These are phyloP conservation scores for Hyperoplus lanceolatus DNA, from an alignment of 2,797 vertebrate genomes.

Conservation along the genomic window DNA sequence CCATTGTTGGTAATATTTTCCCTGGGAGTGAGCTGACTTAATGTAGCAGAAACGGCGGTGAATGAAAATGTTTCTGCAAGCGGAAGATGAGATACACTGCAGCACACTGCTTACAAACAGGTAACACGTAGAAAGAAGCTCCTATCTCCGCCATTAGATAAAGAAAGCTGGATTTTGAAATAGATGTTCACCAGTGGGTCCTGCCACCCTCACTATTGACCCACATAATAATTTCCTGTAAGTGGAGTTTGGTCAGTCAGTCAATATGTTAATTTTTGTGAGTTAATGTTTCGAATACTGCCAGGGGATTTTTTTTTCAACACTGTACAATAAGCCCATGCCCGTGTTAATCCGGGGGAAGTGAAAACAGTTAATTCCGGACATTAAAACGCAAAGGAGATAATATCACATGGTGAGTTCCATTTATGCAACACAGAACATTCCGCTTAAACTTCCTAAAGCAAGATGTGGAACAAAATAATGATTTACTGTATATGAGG, in stretches of 20 bases:
- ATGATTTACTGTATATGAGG: neutral
- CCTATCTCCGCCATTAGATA: slow-evolving; percentile 8
- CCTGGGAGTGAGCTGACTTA: slow-evolving; percentile 29
- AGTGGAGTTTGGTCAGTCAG: slow-evolving; percentile 8
- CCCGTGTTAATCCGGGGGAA: slow-evolving; percentile 15
- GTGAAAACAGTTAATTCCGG: slow-evolving; percentile 33
- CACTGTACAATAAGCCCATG: slow-evolving; percentile 21
- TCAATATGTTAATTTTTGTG: slow-evolving; percentile 15
- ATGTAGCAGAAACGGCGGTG: slow-evolving; percentile 47
- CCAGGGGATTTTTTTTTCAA: slow-evolving; percentile 10
- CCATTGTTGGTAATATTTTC: slow-evolving; percentile 47
- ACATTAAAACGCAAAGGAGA: neutral
- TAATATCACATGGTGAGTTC: slow-evolving; percentile 2
- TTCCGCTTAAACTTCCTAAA: neutral
- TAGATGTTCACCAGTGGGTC: slow-evolving; percentile 2
- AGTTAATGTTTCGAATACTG: slow-evolving; percentile 21
- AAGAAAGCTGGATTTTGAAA: slow-evolving; percentile 41
- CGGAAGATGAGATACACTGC: slow-evolving; percentile 34
- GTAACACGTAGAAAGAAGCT: slow-evolving; percentile 13
- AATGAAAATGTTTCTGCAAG: slow-evolving; percentile 39
- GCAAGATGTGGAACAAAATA: neutral
- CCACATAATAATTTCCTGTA: slow-evolving; percentile 28
- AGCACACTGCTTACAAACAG: slow-evolving; percentile 17
- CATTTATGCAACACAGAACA: neutral
- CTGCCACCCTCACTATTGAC: neutral